Evolutionary conservation across 30 jellyfish, hydroid and myxozoan species (phyloP).

Genomic region (Aurelia aurita): DNA sequence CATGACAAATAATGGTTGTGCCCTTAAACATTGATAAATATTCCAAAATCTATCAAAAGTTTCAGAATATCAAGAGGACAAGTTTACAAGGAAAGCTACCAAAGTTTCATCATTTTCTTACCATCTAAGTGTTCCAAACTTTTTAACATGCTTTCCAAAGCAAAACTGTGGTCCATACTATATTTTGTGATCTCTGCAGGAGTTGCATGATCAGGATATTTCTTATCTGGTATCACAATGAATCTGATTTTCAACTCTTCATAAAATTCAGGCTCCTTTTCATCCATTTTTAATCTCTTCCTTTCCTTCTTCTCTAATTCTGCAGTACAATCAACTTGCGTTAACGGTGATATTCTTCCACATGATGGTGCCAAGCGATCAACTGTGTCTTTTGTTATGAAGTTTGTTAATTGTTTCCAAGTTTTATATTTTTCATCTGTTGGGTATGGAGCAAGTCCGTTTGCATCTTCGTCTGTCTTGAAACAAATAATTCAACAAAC

Average conservation of each 20-base stretch:
- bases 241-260: slow-evolving; percentile 40
- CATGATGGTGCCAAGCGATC: slow-evolving; percentile 72
- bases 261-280: background rate
- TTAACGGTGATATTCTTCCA: slow-evolving; percentile 57
- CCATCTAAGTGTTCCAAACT: background rate
- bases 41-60: too few species aligned
- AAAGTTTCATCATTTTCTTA: background rate
- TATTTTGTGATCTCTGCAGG: slow-evolving; percentile 71
- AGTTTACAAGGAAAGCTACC: background rate
- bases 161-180: slow-evolving; percentile 71
- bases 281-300: slow-evolving; percentile 20
- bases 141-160: slow-evolving; percentile 40
- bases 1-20: too few species aligned
- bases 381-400: slow-evolving; percentile 54
- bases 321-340: slow-evolving; percentile 73
- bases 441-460: slow-evolving; percentile 84
- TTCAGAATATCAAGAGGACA: too few species aligned
- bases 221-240: slow-evolving; percentile 67
- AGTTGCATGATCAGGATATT: slow-evolving; percentile 66
- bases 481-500: background rate
- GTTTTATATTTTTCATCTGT: slow-evolving; percentile 48
- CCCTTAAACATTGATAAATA: too few species aligned
- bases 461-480: slow-evolving; percentile 49
- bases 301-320: slow-evolving; percentile 40
- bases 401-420: slow-evolving; percentile 66